These are phyloP conservation scores for Cancer borealis DNA, from an alignment of 2,888 invertebrate genomes.

Conservation along the genomic window DNA sequence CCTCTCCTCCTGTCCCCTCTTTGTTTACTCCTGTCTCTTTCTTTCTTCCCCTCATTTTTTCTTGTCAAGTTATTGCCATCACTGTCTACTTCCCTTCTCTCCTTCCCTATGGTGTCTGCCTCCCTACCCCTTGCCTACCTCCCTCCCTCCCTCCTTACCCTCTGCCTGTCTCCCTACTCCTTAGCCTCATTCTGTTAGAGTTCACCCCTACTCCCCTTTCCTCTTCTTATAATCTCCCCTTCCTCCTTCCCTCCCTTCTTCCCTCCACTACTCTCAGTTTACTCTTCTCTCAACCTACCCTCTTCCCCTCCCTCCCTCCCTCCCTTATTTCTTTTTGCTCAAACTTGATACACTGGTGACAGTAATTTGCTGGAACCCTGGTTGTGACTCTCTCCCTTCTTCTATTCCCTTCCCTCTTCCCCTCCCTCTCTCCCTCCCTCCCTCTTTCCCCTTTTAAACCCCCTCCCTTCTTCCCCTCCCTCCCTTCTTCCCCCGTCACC, in stretches of 20 bases:
- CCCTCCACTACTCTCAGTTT: background rate
- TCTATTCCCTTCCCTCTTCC: background rate
- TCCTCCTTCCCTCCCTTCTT: background rate
- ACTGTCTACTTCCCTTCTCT: background rate
- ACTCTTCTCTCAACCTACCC: background rate
- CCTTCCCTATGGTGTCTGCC: background rate
- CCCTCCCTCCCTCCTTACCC: background rate
- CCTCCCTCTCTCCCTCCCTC: slow-evolving; percentile 14
- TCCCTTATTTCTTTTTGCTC: background rate
- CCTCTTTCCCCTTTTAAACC: background rate
- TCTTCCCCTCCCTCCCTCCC: slow-evolving; percentile 21
- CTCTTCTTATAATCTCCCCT: background rate
- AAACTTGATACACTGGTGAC: background rate
- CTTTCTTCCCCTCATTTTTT: background rate
- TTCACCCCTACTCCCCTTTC: background rate
- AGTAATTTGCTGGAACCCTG: background rate
- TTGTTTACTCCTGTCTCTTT: background rate
- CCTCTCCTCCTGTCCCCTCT: background rate
- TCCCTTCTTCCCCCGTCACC: background rate
- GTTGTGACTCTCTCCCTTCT: background rate
- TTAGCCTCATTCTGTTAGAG: background rate
- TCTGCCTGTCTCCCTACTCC: background rate
- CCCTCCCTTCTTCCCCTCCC: background rate
- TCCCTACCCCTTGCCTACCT: background rate
- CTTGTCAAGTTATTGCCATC: too few relatives aligned